These are phyloP conservation scores for Galaxea fascicularis DNA, from an alignment of 92 coral and sea anemone genomes.

Conservation along the genomic window DNA sequence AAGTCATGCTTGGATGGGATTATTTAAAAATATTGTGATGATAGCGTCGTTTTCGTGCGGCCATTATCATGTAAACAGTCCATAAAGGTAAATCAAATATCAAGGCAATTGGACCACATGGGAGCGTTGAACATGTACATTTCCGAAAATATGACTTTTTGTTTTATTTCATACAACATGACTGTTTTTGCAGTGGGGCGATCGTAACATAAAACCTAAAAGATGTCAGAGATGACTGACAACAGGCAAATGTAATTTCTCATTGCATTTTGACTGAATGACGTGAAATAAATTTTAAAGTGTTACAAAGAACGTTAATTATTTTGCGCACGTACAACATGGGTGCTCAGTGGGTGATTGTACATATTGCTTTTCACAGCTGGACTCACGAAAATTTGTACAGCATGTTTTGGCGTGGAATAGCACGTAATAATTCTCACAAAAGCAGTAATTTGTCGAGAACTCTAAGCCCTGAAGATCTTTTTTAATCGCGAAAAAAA, in stretches of 20 bases:
- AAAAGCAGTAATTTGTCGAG: not conserved
- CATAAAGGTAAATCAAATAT: not conserved
- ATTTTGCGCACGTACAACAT: constrained; percentile 17
- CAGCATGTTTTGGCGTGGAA: not conserved
- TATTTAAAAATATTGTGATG: constrained; percentile 43
- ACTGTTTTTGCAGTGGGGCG: not conserved
- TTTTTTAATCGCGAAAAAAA: not conserved
- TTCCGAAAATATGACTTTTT: not conserved
- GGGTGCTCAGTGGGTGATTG: constrained; percentile 11
- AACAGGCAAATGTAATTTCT: not conserved
- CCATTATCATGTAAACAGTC: constrained; percentile 1
- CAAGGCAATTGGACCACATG: not conserved
- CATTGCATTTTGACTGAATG: not conserved
- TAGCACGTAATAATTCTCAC: not conserved
- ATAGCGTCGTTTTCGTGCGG: constrained; percentile 4
- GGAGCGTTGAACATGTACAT: not conserved
- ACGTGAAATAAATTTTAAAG: not conserved
- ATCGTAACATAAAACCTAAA: not conserved
- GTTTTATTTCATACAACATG: not conserved
- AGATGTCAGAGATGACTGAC: not conserved
- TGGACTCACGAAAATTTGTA: not conserved
- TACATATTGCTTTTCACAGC: not conserved
- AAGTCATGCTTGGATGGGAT: constrained; percentile 6
- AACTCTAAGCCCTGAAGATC: not conserved
- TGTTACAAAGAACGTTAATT: not conserved